phyloP scores from a whole-genome alignment of 2,113 vertebrate genomes.

The Cryptotis parvus region DNA sequence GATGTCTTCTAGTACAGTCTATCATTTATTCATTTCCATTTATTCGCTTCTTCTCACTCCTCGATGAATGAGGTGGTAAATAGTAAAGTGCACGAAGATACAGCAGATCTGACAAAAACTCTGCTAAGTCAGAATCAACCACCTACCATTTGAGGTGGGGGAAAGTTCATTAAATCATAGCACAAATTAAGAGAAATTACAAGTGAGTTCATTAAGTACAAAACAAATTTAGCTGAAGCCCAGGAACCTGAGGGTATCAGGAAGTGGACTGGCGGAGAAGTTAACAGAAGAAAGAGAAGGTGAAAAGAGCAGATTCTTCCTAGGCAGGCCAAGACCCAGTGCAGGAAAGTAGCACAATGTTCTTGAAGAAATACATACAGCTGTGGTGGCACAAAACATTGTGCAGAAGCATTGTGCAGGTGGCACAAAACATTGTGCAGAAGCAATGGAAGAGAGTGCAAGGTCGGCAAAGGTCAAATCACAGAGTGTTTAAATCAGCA shows the following conservation, averaged over 20 bases:
- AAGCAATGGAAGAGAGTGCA: not conserved
- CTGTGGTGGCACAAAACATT: not conserved
- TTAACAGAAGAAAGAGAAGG: not conserved
- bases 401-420: not conserved
- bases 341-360: not conserved
- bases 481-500: not conserved
- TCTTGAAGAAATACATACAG: not conserved
- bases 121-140: not conserved
- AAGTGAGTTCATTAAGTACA: conserved; percentile 3
- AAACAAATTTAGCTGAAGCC: not conserved
- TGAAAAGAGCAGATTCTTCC: not conserved
- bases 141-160: not conserved
- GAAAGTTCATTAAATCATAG: not conserved
- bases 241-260: not conserved
- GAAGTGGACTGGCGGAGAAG: not conserved
- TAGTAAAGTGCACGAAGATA: not conserved
- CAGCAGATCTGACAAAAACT: not conserved
- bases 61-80: not conserved
- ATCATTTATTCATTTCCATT: not conserved
- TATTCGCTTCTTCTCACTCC: not conserved
- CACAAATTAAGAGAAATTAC: not conserved
- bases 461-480: not conserved
- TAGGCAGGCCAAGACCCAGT: not conserved
- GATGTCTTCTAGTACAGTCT: not conserved
- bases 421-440: not conserved